Conservation (phyloP, 2,797 vertebrate species). For the Xiphophorus birchmanni region DNA sequence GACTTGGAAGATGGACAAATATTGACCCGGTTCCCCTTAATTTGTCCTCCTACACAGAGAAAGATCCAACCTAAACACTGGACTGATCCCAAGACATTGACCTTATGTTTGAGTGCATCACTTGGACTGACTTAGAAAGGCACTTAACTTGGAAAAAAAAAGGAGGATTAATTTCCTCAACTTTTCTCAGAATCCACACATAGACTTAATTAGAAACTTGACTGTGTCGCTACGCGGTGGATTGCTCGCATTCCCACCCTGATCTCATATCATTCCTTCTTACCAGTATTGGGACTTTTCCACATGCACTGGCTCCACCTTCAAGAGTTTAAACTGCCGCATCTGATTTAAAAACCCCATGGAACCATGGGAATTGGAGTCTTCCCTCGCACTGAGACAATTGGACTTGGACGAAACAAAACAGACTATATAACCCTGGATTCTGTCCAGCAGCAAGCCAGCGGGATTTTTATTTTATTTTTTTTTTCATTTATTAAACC, state of each 20-base stretch:
- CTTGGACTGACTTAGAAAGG: conserved; percentile 70
- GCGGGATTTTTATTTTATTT: conserved; percentile 57
- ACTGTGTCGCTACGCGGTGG: conserved; percentile 59
- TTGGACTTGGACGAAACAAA: conserved; percentile 76
- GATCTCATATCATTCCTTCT: conserved; percentile 79
- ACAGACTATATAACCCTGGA: conserved; percentile 66
- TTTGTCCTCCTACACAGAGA: conserved; percentile 22
- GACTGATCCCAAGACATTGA: conserved; percentile 76
- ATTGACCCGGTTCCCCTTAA: conserved; percentile 29
- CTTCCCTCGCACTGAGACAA: conserved; percentile 83
- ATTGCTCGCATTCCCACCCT: conserved; percentile 65
- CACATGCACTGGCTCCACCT: conserved; percentile 64
- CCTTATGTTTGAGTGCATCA: conserved; percentile 56
- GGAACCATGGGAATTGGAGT: conserved; percentile 80
- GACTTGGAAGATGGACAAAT: conserved; percentile 66
- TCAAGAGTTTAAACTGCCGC: conserved; percentile 63
- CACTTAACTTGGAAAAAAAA: conserved; percentile 53
- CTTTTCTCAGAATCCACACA: conserved; percentile 50
- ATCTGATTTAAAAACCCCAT: conserved; percentile 71
- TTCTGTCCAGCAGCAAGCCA: conserved; percentile 75
- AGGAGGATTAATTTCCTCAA: conserved; percentile 35
- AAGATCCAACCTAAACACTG: conserved; percentile 73
- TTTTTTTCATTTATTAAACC: conserved; percentile 64
- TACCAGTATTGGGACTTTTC: conserved; percentile 64
- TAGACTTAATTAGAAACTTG: conserved; percentile 66